Evolutionary conservation across 2,113 vertebrate genomes (phyloP).

Genomic region (Archocentrus centrarchus): DNA sequence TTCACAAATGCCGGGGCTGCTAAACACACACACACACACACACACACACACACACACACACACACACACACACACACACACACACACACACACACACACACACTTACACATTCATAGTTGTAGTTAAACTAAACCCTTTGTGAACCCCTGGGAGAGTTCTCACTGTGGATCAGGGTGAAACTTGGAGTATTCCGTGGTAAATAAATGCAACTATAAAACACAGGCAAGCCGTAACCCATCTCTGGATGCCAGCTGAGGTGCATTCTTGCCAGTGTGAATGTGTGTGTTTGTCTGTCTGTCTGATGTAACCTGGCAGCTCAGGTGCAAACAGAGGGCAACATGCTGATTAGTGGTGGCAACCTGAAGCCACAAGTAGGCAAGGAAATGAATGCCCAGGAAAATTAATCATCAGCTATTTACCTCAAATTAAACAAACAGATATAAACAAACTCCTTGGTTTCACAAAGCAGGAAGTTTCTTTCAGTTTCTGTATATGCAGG

Average conservation of each 20-base stretch:
- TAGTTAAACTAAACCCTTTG: conserved; percentile 51
- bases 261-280: conserved; percentile 30
- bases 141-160: conserved; percentile 68
- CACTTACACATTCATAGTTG: neutral
- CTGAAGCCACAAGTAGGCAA: conserved; percentile 40
- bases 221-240: conserved; percentile 59
- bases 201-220: conserved; percentile 59
- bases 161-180: conserved; percentile 55
- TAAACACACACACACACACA: conserved; percentile 12
- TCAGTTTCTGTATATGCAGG: neutral
- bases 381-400: conserved; percentile 52
- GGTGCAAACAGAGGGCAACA: conserved; percentile 71
- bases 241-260: conserved; percentile 31
- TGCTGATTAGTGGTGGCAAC: conserved; percentile 51
- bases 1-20: neutral
- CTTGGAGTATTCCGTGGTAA: conserved; percentile 35
- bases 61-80: conserved; percentile 12
- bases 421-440: conserved; percentile 6
- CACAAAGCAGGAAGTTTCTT: conserved; percentile 4
- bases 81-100: conserved; percentile 12
- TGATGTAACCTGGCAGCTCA: conserved; percentile 69
- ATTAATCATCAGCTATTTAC: conserved; percentile 43
- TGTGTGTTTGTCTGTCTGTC: conserved; percentile 56
- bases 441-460: conserved; percentile 47
- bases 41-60: conserved; percentile 12